Percentiles rank a stretch among this genome's conserved stretches.
Conservation (phyloP, 2,797 vertebrate species). For the Ficedula albicollis region DNA sequence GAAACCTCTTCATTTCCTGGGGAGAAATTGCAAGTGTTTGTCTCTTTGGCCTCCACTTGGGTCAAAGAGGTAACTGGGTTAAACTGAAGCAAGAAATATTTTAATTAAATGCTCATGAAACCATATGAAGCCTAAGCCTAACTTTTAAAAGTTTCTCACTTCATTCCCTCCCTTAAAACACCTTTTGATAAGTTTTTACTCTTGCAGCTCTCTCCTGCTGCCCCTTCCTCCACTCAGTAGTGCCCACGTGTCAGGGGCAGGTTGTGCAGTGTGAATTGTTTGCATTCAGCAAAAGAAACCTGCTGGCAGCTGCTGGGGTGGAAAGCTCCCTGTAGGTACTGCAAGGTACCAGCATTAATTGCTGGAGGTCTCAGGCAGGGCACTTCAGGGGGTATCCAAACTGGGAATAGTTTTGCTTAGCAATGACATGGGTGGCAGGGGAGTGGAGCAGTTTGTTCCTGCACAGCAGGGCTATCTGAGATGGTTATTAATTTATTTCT, state of each 20-base stretch:
- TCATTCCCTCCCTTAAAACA: neutral
- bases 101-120: neutral
- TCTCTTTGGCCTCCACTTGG: neutral
- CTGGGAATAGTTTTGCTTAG: constrained; percentile 27
- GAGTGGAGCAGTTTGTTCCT: constrained; percentile 54
- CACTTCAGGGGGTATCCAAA: constrained; percentile 29
- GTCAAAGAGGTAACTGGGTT: neutral
- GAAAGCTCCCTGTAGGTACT: neutral
- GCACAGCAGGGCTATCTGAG: constrained; percentile 35
- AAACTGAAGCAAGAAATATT: neutral
- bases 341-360: neutral
- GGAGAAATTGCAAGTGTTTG: neutral
- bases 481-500: constrained; percentile 80
- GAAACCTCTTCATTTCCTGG: neutral
- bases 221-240: neutral
- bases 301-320: neutral
- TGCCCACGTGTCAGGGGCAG: neutral
- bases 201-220: neutral
- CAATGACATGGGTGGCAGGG: constrained; percentile 61
- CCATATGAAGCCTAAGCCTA: neutral
- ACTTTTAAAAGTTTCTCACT: neutral
- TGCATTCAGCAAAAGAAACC: neutral
- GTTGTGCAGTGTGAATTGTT: neutral
- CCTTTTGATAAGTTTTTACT: neutral
- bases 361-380: constrained; percentile 20